These are phyloP conservation scores for Enoplolaimus lenunculus DNA, from an alignment of 2,888 invertebrate genomes.

Conservation along the genomic window DNA sequence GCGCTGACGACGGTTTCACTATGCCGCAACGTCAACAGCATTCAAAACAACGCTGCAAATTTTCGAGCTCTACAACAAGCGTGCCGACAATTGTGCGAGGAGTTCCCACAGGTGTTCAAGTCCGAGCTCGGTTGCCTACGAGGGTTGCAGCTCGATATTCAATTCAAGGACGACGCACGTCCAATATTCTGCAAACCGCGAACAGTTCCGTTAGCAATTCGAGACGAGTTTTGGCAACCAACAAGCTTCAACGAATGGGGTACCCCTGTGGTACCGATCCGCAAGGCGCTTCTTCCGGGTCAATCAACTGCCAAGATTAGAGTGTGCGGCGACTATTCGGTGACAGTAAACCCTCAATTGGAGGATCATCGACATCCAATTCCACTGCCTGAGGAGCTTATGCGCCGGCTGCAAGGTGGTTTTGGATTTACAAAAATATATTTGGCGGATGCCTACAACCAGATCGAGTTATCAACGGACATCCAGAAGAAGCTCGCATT, in stretches of 20 bases:
- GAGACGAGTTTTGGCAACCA: constrained; percentile 4
- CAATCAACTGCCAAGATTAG: neutral
- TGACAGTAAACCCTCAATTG: constrained; percentile 7
- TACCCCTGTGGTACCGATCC: constrained; percentile 11
- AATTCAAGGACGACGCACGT: constrained; percentile 11
- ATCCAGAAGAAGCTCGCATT: constrained; percentile 20
- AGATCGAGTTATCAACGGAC: constrained; percentile 4
- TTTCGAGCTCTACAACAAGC: neutral
- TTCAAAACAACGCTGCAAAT: neutral
- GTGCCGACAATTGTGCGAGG: neutral
- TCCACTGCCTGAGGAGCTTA: constrained; percentile 3
- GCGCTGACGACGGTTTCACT: neutral
- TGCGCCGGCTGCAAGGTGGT: constrained; percentile 9
- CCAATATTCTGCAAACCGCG: neutral
- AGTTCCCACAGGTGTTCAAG: neutral
- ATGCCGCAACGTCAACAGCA: neutral
- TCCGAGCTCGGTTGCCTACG: constrained; percentile 5
- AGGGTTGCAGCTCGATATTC: constrained; percentile 13
- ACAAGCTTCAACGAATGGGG: constrained; percentile 8
- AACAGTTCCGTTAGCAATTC: neutral
- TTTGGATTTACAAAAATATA: constrained; percentile 13
- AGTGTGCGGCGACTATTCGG: constrained; percentile 11
- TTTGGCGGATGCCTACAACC: constrained; percentile 14
- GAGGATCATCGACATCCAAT: constrained; percentile 8
- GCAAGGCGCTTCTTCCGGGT: constrained; percentile 2